Base-by-base conservation (phyloP, 2,888 invertebrate genomes). In the Thumatha senex region DNA sequence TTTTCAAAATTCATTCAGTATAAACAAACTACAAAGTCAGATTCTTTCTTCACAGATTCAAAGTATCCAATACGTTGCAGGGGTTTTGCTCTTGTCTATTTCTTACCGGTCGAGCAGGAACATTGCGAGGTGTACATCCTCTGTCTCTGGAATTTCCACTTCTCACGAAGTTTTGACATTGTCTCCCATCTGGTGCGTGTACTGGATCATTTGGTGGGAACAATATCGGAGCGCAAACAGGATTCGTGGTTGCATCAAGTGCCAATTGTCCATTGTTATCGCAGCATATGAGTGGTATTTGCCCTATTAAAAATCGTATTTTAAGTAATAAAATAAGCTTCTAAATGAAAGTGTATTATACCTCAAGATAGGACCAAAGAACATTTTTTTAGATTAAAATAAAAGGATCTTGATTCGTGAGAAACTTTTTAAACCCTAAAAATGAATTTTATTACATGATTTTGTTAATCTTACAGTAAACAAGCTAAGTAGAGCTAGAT, bases 141-240 rank as follows among this genome's bases (percentile, higher is more conserved):
- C 94, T 92, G 61, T 95, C 94, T 46, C 94, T 92, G 44, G 96
- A 94, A 1, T 94, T 93, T 34, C 92, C 92, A 1, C 95, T 95
- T 58, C 96, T 92, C 7, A 95, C 94, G 67, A 96, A 95, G 86
- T 95, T 95, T 91, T 95, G 93, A 74, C 96, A 96, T 53, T 92
- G 92, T 0, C 92, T 92, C 14, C 93, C 92, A 38, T 88, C 86
- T 7, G 86, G 79, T 0, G 81, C 72, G 61, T 93, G 94, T 1
- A 89, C 68, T 0, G 85, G 86, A 48, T 91, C 91, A 39, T 82
- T 77, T 0, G 76, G 78, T 0, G 90, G 85, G 3, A 89, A 73
- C 7, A 89, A 53, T 39, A 91, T 76, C 0, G 91, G 89, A 0
- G 88, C 86, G 50, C 91, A 91, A 1, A 70, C 66, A 0, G 89